Evolutionary conservation across 2,797 vertebrate species (phyloP).

Genomic region (Artibeus jamaicensis): DNA sequence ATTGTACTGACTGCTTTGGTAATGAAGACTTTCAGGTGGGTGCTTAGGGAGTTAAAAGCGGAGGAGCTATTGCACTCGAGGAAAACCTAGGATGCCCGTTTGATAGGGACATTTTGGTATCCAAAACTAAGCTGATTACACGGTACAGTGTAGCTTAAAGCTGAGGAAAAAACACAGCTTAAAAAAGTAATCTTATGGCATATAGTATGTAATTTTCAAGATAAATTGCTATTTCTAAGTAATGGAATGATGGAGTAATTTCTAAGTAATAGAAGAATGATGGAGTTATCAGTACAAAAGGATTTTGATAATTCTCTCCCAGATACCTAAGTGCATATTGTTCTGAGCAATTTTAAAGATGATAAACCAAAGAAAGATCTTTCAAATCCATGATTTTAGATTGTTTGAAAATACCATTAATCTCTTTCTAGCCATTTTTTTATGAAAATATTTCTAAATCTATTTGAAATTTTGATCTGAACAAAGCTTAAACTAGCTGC

Average conservation of each 20-base stretch:
- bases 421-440: slow-evolving; percentile 44
- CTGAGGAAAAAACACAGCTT: neutral
- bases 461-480: slow-evolving; percentile 50
- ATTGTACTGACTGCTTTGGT: neutral
- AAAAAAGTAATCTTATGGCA: neutral
- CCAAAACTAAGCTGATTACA: neutral
- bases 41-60: neutral
- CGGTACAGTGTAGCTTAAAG: neutral
- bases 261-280: slow-evolving; percentile 23
- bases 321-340: neutral
- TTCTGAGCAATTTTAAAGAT: slow-evolving; percentile 48
- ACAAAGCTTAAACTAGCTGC: neutral
- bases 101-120: neutral
- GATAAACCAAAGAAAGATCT: slow-evolving; percentile 29
- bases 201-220: neutral
- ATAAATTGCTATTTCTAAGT: slow-evolving; percentile 50
- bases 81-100: neutral
- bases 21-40: neutral
- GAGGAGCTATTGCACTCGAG: neutral
- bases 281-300: slow-evolving; percentile 2
- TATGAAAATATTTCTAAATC: slow-evolving; percentile 55
- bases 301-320: slow-evolving; percentile 33
- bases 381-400: slow-evolving; percentile 44
- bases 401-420: slow-evolving; percentile 59
- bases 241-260: slow-evolving; percentile 36